Evolutionary conservation across 2,113 vertebrate genomes (phyloP).

Genomic region (Mus pahari): DNA sequence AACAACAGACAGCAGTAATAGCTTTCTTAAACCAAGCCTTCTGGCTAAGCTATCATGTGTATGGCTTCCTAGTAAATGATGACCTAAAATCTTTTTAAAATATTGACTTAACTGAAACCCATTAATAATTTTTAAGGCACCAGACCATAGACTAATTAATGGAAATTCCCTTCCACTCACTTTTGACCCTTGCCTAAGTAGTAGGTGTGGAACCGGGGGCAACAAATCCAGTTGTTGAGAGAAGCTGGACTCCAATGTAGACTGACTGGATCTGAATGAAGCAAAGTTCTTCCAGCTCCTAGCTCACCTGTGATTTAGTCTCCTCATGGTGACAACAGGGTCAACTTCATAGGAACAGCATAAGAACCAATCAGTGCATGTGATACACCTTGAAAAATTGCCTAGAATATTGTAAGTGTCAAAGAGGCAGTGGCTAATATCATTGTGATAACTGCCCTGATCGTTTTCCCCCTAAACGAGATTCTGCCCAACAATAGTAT

Average conservation of each 20-base stretch:
- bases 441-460: neutral
- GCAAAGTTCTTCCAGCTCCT: neutral
- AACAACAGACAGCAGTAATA: neutral
- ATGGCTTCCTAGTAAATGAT: neutral
- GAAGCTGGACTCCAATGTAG: neutral
- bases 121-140: neutral
- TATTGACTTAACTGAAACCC: neutral
- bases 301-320: neutral
- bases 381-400: neutral
- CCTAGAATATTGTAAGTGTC: neutral
- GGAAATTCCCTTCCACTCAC: neutral
- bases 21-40: neutral
- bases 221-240: neutral
- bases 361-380: neutral
- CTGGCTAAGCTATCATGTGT: no score
- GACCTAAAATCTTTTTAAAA: neutral
- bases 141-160: neutral
- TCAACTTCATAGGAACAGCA: neutral
- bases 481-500: neutral
- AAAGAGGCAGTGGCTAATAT: neutral
- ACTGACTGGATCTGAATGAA: no score
- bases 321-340: neutral
- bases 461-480: conserved; percentile 1
- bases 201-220: neutral
- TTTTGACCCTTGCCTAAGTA: neutral